Percentiles rank a stretch among this genome's conserved stretches.
phyloP scores from a whole-genome alignment of 2,113 vertebrate species.

The Dicerorhinus sumatrensis region DNA sequence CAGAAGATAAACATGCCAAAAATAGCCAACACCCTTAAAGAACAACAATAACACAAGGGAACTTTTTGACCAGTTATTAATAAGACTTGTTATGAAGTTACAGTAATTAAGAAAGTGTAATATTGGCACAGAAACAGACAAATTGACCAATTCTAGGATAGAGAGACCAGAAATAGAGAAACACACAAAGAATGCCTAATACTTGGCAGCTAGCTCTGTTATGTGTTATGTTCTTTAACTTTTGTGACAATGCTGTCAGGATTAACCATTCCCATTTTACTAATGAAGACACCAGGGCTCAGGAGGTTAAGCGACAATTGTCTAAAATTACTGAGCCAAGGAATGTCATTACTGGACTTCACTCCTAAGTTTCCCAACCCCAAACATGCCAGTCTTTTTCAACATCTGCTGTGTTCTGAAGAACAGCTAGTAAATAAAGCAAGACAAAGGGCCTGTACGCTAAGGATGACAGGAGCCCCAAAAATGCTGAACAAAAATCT shows the following conservation, averaged over 20 bases:
- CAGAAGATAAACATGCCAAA: constrained; percentile 53
- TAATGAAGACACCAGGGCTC: background rate
- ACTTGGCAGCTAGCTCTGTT: background rate
- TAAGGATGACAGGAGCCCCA: background rate
- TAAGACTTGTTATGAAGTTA: constrained; percentile 31
- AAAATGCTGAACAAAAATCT: background rate
- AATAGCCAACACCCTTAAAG: background rate
- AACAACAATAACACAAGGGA: background rate
- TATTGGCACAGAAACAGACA: background rate
- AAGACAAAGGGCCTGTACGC: background rate
- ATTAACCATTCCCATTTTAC: background rate
- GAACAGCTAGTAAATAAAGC: background rate
- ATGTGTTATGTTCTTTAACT: background rate
- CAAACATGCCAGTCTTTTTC: background rate
- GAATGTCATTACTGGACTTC: background rate
- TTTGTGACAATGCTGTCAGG: background rate
- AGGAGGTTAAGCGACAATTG: background rate
- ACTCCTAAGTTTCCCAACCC: background rate
- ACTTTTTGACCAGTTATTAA: constrained; percentile 41
- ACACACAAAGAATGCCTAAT: background rate
- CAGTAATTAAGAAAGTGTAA: background rate
- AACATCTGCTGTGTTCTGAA: background rate
- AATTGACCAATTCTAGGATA: background rate
- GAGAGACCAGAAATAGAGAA: background rate
- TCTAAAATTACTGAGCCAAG: background rate